phyloP scores from a whole-genome alignment of 2,797 vertebrate species.

The Lithobates pipiens region DNA sequence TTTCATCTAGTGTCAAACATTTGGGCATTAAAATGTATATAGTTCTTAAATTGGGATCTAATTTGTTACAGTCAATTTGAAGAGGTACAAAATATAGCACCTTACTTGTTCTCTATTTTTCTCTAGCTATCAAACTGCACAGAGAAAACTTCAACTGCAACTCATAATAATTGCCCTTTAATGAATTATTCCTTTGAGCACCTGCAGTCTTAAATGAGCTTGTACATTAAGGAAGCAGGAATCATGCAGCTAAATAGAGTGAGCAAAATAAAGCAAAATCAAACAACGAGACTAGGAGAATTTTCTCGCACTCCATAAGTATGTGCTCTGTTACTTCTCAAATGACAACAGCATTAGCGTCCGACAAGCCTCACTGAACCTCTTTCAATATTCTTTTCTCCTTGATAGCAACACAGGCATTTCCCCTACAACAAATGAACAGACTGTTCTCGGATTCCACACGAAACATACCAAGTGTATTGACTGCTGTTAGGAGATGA shows the following conservation, averaged over 20 bases:
- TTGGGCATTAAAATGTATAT: slow-evolving; percentile 55
- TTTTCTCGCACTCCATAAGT: slow-evolving; percentile 46
- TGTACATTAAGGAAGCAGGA: slow-evolving; percentile 56
- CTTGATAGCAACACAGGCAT: slow-evolving; percentile 53
- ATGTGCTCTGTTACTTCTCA: slow-evolving; percentile 59
- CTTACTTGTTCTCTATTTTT: slow-evolving; percentile 46
- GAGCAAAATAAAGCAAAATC: slow-evolving; percentile 55
- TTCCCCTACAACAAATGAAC: slow-evolving; percentile 57
- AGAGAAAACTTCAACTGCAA: slow-evolving; percentile 53
- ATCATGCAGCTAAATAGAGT: slow-evolving; percentile 56
- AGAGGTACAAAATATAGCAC: slow-evolving; percentile 54
- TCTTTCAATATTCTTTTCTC: slow-evolving; percentile 55
- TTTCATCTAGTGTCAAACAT: slow-evolving; percentile 60
- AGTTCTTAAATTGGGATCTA: slow-evolving; percentile 54
- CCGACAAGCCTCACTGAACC: slow-evolving; percentile 50
- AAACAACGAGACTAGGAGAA: slow-evolving; percentile 52
- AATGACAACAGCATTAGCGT: slow-evolving; percentile 59
- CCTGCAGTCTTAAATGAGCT: slow-evolving; percentile 57
- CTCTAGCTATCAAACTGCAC: slow-evolving; percentile 53
- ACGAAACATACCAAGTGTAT: slow-evolving; percentile 49
- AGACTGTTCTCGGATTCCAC: slow-evolving; percentile 41
- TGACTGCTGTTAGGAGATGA: slow-evolving; percentile 45
- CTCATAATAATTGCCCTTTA: slow-evolving; percentile 58
- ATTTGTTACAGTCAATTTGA: slow-evolving; percentile 60
- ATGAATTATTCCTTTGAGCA: slow-evolving; percentile 59